Conservation (phyloP, 2,113 vertebrate genomes). For the Microcebus ravelobensis region DNA sequence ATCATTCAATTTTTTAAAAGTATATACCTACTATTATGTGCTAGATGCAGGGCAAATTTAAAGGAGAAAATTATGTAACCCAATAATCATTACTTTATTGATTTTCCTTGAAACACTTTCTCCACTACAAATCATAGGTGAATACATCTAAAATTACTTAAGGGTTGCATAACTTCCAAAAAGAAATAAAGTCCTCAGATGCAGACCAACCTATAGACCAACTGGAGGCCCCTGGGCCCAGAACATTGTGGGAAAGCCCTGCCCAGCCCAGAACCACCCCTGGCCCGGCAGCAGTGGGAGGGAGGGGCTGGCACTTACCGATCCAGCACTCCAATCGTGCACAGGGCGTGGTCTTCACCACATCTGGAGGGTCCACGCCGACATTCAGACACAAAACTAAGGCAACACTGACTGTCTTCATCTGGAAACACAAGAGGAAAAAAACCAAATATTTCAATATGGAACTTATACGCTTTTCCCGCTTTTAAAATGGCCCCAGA, state of each 20-base stretch:
- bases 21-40: neutral
- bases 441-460: neutral
- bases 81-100: neutral
- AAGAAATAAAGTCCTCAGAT: neutral
- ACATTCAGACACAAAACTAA: conserved; percentile 98
- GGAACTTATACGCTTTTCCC: neutral
- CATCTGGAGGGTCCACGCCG: conserved; percentile 97
- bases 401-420: conserved; percentile 99
- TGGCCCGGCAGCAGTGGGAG: neutral
- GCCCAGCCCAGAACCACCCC: neutral
- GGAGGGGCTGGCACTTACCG: conserved; percentile 86
- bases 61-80: neutral
- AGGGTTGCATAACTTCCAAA: neutral
- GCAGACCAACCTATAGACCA: too few relatives aligned
- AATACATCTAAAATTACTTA: neutral
- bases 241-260: neutral
- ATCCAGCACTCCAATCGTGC: conserved; percentile 98
- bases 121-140: neutral
- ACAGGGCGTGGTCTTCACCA: conserved; percentile 99
- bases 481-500: neutral
- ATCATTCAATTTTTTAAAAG: neutral
- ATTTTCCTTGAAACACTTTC: neutral
- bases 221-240: neutral
- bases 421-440: conserved; percentile 85
- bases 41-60: neutral